These are phyloP conservation scores for Wasmannia auropunctata DNA, from an alignment of 1,140 invertebrate genomes.

Conservation along the genomic window DNA sequence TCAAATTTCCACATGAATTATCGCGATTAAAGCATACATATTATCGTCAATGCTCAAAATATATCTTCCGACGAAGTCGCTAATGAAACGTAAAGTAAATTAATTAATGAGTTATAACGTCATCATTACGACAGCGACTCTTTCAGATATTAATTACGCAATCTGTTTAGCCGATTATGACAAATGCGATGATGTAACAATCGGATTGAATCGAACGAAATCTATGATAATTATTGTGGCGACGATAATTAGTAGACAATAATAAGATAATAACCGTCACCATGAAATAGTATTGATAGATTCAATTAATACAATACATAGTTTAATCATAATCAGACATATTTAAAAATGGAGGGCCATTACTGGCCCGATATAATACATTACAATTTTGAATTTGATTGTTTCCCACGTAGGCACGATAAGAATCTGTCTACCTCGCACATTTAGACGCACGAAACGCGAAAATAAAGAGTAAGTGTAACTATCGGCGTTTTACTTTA, in stretches of 20 bases:
- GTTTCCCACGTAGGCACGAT: no score
- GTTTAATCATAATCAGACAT: background rate
- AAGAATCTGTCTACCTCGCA: background rate
- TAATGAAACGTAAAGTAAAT: conserved; percentile 56
- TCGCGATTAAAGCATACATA: conserved; percentile 24
- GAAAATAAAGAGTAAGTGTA: background rate
- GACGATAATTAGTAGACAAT: background rate
- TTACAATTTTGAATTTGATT: background rate
- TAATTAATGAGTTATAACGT: conserved; percentile 28
- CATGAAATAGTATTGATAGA: conserved; percentile 12
- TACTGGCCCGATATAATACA: background rate
- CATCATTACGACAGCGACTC: background rate
- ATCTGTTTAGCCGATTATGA: conserved; percentile 50
- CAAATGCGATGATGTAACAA: conserved; percentile 34
- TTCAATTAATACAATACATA: conserved; percentile 21
- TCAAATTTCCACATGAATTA: conserved; percentile 34
- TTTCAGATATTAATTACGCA: conserved; percentile 48
- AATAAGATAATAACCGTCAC: conserved; percentile 39
- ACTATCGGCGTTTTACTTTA: background rate
- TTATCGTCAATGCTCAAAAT: conserved; percentile 29
- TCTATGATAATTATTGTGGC: conserved; percentile 18
- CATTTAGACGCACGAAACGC: background rate
- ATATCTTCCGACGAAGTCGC: conserved; percentile 11
- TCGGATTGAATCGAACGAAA: conserved; percentile 8
- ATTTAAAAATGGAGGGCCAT: background rate